A percentile compares a stretch with the other conserved stretches of the same genome.
Conservation (phyloP, 2,888 invertebrate genomes). For the Stenichneumon culpator region DNA sequence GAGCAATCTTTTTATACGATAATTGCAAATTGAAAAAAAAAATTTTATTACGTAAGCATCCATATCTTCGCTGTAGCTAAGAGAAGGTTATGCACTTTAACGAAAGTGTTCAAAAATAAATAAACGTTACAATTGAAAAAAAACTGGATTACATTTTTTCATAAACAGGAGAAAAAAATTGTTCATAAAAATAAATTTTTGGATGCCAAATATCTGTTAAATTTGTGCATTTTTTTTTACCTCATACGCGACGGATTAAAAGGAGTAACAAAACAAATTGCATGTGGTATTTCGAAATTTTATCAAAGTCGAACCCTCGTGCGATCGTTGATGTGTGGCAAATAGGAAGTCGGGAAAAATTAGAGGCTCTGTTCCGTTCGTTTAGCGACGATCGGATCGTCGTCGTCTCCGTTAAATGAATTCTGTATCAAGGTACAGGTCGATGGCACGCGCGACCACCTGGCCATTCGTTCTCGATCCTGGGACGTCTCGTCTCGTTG, state of each 20-base stretch:
- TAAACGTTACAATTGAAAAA: not conserved
- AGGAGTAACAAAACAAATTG: not conserved
- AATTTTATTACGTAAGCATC: not conserved
- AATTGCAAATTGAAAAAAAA: not conserved
- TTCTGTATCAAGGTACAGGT: conserved; percentile 35
- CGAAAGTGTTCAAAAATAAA: not conserved
- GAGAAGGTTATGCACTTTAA: not conserved
- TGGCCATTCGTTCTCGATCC: conserved; percentile 51
- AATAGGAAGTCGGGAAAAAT: not conserved
- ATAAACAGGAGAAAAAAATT: too few relatives aligned
- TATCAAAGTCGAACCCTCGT: not conserved
- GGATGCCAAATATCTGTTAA: too few relatives aligned
- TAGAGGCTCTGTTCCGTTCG: conserved; percentile 1
- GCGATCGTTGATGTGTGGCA: not conserved
- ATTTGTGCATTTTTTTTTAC: too few relatives aligned
- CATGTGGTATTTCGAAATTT: not conserved
- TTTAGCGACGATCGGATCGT: conserved; percentile 15
- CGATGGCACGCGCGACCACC: conserved; percentile 66
- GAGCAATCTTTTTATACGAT: not conserved
- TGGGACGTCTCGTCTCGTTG: conserved; percentile 45
- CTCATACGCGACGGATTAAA: not conserved
- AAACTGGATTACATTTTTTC: too few relatives aligned
- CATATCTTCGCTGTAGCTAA: not conserved
- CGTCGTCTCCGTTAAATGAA: conserved; percentile 2
- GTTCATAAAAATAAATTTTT: too few relatives aligned